phyloP scores from a whole-genome alignment of 2,113 vertebrate genomes.

The Aythya baeri region DNA sequence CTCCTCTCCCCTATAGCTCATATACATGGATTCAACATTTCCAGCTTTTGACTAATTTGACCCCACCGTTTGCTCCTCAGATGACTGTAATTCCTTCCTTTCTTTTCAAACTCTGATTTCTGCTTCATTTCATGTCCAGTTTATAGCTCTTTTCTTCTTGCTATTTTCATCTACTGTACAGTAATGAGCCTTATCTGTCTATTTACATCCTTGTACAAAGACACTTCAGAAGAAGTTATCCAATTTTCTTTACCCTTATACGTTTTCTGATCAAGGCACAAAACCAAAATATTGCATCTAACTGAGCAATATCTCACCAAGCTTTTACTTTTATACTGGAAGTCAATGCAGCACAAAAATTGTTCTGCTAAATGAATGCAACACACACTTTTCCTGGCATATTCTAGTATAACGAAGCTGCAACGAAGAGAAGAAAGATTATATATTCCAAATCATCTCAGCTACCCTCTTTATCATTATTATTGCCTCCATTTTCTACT shows the following conservation, averaged over 20 bases:
- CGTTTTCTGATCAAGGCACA: not conserved
- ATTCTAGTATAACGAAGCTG: not conserved
- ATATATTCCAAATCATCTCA: conserved; percentile 62
- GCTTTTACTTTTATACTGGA: not conserved
- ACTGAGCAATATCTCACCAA: conserved; percentile 2
- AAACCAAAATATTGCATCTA: conserved; percentile 3
- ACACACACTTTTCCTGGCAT: not conserved
- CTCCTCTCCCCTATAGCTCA: accelerated
- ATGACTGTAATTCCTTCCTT: not conserved
- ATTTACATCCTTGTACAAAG: not conserved
- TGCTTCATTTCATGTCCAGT: not conserved
- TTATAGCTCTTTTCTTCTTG: not conserved
- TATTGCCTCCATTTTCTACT: conserved; percentile 65
- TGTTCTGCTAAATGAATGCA: conserved; percentile 6
- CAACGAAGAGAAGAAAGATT: conserved; percentile 24
- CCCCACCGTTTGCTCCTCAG: not conserved
- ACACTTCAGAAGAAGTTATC: not conserved
- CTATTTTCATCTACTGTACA: not conserved
- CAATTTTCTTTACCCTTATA: not conserved
- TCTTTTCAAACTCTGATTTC: conserved; percentile 23
- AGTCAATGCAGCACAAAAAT: conserved; percentile 15
- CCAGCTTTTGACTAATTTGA: not conserved
- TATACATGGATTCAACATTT: not conserved
- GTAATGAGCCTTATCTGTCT: not conserved
- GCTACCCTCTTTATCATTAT: conserved; percentile 65